Base-by-base conservation (phyloP, 1,140 invertebrate species). In the Saccostrea echinata region DNA sequence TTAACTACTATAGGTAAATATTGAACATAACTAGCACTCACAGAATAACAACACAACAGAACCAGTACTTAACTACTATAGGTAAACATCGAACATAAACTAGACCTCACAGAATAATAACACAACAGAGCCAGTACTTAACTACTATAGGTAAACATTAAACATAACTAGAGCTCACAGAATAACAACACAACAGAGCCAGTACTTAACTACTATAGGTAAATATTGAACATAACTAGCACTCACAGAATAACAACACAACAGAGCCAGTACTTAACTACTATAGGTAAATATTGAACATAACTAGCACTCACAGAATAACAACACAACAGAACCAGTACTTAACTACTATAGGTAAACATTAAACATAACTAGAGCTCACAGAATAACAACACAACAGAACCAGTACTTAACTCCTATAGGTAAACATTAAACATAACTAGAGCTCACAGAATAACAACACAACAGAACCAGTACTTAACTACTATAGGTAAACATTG, bases 181-280 rank as follows among this genome's bases (percentile, higher is more conserved):
- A n/a, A n/a, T n/a, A n/a, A n/a, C n/a, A n/a, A n/a, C n/a, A n/a
- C n/a, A n/a, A 35, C n/a, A 9, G 9, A 83, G 55, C 55, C 33
- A 27, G 9, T 57, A 55, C 53, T 55, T 55, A 55, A 55, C 53
- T 55, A 55, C 12, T 3, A 55, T 18, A 55, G 53, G 53, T 55
- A 55, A 16, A 3, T 9, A 16, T 18, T 55, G 4, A 53, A 53
- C 12, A 53, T 12, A 8, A 53, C 52, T 8, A 12, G 52, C 12
- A 53, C n/a, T n/a, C n/a, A n/a, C n/a, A n/a, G n/a, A n/a, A n/a
- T 53, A 53, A 4, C 52, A 8, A n/a, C n/a, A n/a, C n/a, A n/a
- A 98, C 97, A 53, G 95, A 96, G 81, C 98, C 98, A 1, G 97
- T 99, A 0, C 96, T 98, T 68, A 96, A 97, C 9, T 99, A 97